Conservation (phyloP, 2,113 vertebrate genomes). For the Abramis brama region DNA sequence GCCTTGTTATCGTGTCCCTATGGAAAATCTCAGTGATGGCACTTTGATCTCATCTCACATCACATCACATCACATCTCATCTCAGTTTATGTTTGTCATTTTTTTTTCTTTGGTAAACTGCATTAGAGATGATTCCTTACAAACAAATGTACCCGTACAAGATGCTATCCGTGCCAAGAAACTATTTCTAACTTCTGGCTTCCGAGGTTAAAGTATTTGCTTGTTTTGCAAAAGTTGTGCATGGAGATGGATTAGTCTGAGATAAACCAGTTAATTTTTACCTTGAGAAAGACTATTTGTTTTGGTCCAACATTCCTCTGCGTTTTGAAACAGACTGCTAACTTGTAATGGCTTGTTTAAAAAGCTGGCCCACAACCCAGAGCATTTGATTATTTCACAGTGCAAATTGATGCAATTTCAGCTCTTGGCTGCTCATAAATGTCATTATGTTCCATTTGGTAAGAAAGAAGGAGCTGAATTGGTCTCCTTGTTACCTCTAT, state of each 20-base stretch:
- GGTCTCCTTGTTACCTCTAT: constrained; percentile 37
- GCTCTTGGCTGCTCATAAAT: constrained; percentile 33
- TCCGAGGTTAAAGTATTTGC: neutral
- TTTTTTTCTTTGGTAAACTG: constrained; percentile 42
- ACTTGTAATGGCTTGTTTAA: constrained; percentile 51
- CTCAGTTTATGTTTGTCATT: constrained; percentile 45
- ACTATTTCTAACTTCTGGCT: neutral
- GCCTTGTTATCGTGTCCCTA: neutral
- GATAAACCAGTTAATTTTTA: constrained; percentile 45
- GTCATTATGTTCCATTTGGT: constrained; percentile 48
- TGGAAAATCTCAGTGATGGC: neutral
- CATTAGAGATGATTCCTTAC: constrained; percentile 8
- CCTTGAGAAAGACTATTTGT: constrained; percentile 19
- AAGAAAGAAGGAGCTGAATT: constrained; percentile 39
- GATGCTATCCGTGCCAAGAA: neutral
- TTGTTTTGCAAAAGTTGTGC: constrained; percentile 23
- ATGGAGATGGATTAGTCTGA: constrained; percentile 36
- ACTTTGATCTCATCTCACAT: constrained; percentile 10
- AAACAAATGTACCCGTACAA: neutral
- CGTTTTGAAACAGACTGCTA: constrained; percentile 49
- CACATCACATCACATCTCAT: constrained; percentile 26
- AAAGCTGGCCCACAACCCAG: constrained; percentile 25
- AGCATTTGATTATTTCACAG: constrained; percentile 47
- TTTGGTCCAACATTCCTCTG: constrained; percentile 45
- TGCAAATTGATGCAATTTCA: constrained; percentile 43